Evolutionary conservation across 2,888 invertebrate species (phyloP), one percentile per base, ranked within the genome.

Genomic region (Sphinx pinastri): DNA sequence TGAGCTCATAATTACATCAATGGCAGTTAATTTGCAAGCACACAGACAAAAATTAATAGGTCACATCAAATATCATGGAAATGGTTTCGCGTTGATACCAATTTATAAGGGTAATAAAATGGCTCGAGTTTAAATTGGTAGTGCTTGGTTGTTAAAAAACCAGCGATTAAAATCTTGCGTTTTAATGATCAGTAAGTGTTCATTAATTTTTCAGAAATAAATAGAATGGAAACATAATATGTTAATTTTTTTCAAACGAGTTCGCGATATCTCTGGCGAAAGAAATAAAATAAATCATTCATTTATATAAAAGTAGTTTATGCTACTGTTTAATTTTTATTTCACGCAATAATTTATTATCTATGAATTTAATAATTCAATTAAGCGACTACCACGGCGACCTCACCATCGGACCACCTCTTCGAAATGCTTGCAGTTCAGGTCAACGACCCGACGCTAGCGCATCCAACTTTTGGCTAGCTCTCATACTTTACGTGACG

Each of bases 401-500:
- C 60, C 69, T 63, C 63, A 13, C 69, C 69, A 52, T 52, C 69
- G 16, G 14, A 52, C 60, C 47, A 69, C 54, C 54, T 45, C 69
- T 45, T 38, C 60, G 51, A 69, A 69, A 60, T 69, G 72, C 82
- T 86, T 88, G 88, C 90, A 88, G 73, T 83, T 76, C 72, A 76
- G 87, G 84, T 85, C 87, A 79, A 71, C 77, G 81, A 88, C 85
- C 84, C 38, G 47, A 16, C 68, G 68, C 75, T 77, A 81, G 81
- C 81, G 82, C 83, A 88, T 86, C 84, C 81, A 83, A 80, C 76
- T 90, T 90, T 91, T 89, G 85, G 88, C 90, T 88, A 91, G 88
- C 85, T 86, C 86, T 86, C 80, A 82, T 85, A 84, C 81, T 81
- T 79, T 89, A 90, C 91, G 91, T 90, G 91, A 86, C 77, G 88